Evolutionary conservation across 1,140 invertebrate species (phyloP).

Genomic region (Saxidomus purpurata): DNA sequence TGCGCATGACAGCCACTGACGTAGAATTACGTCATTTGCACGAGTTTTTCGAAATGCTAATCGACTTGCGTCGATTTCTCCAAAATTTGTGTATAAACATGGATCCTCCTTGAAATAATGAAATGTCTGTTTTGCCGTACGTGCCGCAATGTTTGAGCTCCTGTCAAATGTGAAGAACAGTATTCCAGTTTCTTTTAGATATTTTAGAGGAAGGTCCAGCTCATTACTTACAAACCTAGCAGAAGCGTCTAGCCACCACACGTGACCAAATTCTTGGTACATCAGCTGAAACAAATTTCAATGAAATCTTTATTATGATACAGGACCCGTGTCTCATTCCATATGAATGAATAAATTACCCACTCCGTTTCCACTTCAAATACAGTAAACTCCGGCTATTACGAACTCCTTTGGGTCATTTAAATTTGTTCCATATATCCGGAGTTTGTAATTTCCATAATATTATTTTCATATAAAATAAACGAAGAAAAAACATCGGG

Average conservation of each 20-base stretch:
- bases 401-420: too few species aligned
- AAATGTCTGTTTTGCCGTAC: conserved; percentile 13
- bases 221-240: not conserved
- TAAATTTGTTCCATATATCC: too few species aligned
- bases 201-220: not conserved
- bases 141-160: not conserved
- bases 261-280: conserved; percentile 42
- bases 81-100: conserved; percentile 35
- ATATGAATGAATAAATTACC: too few species aligned
- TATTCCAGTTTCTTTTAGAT: not conserved
- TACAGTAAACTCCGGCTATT: too few species aligned
- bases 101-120: conserved; percentile 13
- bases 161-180: not conserved
- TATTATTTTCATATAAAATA: too few species aligned
- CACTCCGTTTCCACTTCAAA: too few species aligned
- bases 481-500: too few species aligned
- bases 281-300: not conserved
- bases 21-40: not conserved
- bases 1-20: conserved; percentile 41
- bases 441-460: too few species aligned
- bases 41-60: not conserved
- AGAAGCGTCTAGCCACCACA: conserved; percentile 47
- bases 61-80: conserved; percentile 27
- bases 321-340: too few species aligned
- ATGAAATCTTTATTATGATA: too few species aligned